Evolutionary conservation across 2,888 invertebrate genomes (phyloP).

Genomic region (Phengaris arion): DNA sequence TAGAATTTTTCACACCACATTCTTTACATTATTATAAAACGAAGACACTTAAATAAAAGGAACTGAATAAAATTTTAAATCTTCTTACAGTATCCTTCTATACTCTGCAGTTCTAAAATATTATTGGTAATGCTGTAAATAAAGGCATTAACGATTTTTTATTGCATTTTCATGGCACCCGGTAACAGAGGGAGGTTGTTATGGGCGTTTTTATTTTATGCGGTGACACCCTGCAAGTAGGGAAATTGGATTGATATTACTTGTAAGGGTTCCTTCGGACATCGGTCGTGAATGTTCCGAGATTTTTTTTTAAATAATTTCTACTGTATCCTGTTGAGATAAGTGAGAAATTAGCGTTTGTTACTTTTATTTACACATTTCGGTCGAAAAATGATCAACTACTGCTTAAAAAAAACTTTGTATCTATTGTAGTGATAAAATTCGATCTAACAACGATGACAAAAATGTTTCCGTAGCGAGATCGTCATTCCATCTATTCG

Average conservation of each 20-base stretch:
- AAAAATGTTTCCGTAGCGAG: too few relatives aligned
- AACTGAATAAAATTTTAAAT: slow-evolving; percentile 16
- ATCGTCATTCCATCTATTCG: too few relatives aligned
- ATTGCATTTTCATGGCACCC: slow-evolving; percentile 53
- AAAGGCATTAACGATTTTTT: slow-evolving; percentile 71
- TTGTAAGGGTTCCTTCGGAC: slow-evolving; percentile 54
- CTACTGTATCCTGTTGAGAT: slow-evolving; percentile 14
- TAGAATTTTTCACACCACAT: neutral
- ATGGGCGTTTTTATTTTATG: slow-evolving; percentile 75
- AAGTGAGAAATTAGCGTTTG: neutral
- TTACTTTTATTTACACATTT: neutral
- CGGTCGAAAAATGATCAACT: too few relatives aligned
- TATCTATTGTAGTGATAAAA: too few relatives aligned
- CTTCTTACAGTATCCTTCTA: slow-evolving; percentile 32
- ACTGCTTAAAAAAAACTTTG: neutral
- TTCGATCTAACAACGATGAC: too few relatives aligned
- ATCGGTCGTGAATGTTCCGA: slow-evolving; percentile 6
- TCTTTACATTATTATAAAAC: neutral
- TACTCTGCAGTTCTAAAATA: slow-evolving; percentile 38
- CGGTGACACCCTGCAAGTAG: slow-evolving; percentile 71
- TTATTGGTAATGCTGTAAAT: slow-evolving; percentile 56
- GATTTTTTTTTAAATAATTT: slow-evolving; percentile 29
- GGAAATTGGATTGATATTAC: slow-evolving; percentile 77
- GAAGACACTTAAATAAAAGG: neutral
- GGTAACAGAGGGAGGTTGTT: slow-evolving; percentile 58